Evolutionary conservation across 2,797 vertebrate species (phyloP), one percentile per base, ranked within the genome.

Genomic region (Hippocampus kuda): DNA sequence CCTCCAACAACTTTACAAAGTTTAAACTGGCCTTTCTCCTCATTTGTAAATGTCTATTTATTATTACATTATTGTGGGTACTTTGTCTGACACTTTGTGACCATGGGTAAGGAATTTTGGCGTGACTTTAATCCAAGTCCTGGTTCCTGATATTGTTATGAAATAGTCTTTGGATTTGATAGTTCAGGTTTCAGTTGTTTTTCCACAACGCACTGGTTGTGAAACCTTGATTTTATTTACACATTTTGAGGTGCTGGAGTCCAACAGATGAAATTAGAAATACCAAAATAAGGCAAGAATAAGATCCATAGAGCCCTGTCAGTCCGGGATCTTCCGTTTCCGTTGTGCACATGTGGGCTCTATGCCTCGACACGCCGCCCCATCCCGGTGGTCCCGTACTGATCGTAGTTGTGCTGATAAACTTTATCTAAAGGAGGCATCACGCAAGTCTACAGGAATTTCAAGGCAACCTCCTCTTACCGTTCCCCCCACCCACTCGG

Each of bases 331-430:
- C 63, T 74, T 81, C 75, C 48, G 48, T 81, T 88, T 88, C 81
- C 78, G 57, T 69, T 51, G 70, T 49, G 9, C 65, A 53, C 60
- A 82, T 86, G 79, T 66, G 83, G 84, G 83, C 70, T 71, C 69
- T 73, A 70, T 89, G 89, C 85, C 76, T 59, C 59, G 59, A 83
- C 90, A 87, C 22, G 89, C 78, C 67, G 77, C 73, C 73, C 80
- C 81, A 76, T 79, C 77, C 83, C 68, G 90, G 89, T 91, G 90
- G 89, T 91, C 90, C 85, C 30, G 20, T 75, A 75, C 76, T 82
- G 81, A 87, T 87, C 77, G 77, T 44, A 69, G 70, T 62, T 77
- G 51, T 59, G 51, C 83, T 84, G 89, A 91, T 89, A 89, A 88
- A 78, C 68, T 49, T 81, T 88, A 90, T 91, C 88, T 78, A 0